Evolutionary conservation across 2,888 invertebrate genomes (phyloP).

Genomic region (Pocota personata): DNA sequence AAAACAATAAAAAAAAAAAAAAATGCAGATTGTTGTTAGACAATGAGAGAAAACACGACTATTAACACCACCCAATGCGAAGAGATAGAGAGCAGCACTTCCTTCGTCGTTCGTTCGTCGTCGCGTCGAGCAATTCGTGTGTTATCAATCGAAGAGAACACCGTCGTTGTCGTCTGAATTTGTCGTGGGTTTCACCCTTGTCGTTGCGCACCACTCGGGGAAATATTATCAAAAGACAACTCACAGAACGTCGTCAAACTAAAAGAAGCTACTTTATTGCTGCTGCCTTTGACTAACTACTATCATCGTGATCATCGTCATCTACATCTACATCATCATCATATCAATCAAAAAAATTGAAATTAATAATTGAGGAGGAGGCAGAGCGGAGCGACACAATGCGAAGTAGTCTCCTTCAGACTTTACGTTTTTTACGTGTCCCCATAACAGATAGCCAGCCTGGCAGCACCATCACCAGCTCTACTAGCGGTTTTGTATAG

Average conservation of each 20-base stretch:
- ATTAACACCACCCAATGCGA: constrained; percentile 61
- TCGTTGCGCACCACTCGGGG: constrained; percentile 14
- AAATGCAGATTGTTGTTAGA: constrained; percentile 33
- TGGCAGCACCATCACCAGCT: constrained; percentile 39
- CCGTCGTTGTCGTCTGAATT: constrained; percentile 44
- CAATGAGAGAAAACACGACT: constrained; percentile 54
- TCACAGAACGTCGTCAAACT: constrained; percentile 54
- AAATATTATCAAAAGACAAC: constrained; percentile 63
- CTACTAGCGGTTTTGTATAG: constrained; percentile 46
- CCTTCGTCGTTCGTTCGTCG: constrained; percentile 58
- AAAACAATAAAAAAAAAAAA: constrained; percentile 30
- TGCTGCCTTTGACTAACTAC: constrained; percentile 65
- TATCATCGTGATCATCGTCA: constrained; percentile 60
- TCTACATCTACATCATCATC: constrained; percentile 68
- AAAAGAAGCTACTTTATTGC: constrained; percentile 69
- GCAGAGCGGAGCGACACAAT: constrained; percentile 58
- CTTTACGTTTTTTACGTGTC: constrained; percentile 49
- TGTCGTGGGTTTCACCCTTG: constrained; percentile 21
- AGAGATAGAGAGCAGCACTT: constrained; percentile 63
- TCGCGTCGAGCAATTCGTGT: constrained; percentile 65
- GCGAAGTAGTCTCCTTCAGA: constrained; percentile 70
- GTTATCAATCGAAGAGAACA: constrained; percentile 70
- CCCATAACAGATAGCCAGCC: constrained; percentile 49
- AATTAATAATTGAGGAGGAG: constrained; percentile 71
- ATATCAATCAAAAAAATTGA: constrained; percentile 73